A percentile compares a stretch with the other conserved stretches of the same genome.
Conservation (phyloP, 2,888 invertebrate genomes). For the Onthophagus sagittarius region DNA sequence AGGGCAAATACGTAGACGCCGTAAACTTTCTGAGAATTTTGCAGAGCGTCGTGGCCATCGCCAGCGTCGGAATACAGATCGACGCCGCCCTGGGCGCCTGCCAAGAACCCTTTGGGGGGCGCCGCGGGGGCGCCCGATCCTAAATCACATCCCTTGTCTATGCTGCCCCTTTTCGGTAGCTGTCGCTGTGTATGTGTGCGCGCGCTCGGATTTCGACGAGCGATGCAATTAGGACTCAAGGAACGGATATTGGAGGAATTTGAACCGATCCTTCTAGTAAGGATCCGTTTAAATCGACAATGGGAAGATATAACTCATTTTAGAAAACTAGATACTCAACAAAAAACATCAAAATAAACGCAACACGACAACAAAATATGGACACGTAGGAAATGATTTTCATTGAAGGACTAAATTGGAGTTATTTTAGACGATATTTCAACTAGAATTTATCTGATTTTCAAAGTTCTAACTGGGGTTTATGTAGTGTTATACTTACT, state of each 20-base stretch:
- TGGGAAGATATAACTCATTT: background rate
- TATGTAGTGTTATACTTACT: slow-evolving; percentile 54
- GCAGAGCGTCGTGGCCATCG: background rate
- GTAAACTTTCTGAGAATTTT: slow-evolving; percentile 1
- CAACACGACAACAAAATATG: too few species aligned
- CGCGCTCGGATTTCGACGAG: background rate
- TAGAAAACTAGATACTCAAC: background rate
- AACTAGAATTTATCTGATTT: too few species aligned
- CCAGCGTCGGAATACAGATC: slow-evolving; percentile 2
- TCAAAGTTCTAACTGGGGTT: too few species aligned
- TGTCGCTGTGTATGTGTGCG: background rate
- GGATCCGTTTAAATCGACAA: background rate
- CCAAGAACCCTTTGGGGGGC: background rate
- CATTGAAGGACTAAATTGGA: too few species aligned
- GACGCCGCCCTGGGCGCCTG: slow-evolving; percentile 2
- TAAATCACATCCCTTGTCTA: background rate
- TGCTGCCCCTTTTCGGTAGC: background rate
- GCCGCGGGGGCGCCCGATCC: background rate
- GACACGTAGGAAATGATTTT: too few species aligned
- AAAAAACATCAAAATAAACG: background rate
- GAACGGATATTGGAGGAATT: background rate
- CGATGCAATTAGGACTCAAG: background rate
- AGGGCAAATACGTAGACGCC: background rate
- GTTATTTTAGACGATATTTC: too few species aligned
- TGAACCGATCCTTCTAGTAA: background rate